Conservation (phyloP, 2,113 vertebrate genomes). For the Cavia aperea region DNA sequence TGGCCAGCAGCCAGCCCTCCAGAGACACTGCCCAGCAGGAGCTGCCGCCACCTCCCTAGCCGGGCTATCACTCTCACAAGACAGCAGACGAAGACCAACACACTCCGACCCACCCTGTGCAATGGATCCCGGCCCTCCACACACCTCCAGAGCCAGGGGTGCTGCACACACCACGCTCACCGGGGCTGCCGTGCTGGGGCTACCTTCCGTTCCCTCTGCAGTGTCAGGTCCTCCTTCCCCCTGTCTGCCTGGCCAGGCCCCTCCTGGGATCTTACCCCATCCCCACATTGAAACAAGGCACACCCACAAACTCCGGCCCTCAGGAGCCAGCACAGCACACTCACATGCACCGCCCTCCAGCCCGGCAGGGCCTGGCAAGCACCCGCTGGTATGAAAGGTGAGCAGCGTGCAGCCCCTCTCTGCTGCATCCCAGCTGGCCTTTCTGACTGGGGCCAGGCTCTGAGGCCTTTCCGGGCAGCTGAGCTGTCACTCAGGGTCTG, state of each 20-base stretch:
- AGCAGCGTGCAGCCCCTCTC: not conserved
- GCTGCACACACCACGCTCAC: accelerated
- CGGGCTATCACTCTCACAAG: accelerated
- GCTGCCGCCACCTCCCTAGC: not conserved
- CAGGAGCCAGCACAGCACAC: accelerated
- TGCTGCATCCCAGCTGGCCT: not conserved
- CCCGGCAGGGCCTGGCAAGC: not conserved
- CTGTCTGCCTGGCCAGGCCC: accelerated
- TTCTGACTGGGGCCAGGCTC: not conserved
- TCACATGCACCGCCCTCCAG: accelerated
- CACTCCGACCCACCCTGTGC: accelerated
- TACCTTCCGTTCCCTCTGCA: not conserved
- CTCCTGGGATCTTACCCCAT: not conserved
- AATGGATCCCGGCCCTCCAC: accelerated
- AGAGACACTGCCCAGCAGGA: accelerated
- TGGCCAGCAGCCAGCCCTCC: not conserved
- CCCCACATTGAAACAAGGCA: not conserved
- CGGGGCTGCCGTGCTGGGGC: accelerated
- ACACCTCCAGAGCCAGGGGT: not conserved
- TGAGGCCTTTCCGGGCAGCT: not conserved
- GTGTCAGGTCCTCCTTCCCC: too few species aligned
- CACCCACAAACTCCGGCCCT: not conserved
- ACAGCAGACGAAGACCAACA: accelerated
- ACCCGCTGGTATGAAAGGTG: accelerated
- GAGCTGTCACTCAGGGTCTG: not conserved